Conservation (phyloP, 2,113 vertebrate genomes). For the Albula goreensis region DNA sequence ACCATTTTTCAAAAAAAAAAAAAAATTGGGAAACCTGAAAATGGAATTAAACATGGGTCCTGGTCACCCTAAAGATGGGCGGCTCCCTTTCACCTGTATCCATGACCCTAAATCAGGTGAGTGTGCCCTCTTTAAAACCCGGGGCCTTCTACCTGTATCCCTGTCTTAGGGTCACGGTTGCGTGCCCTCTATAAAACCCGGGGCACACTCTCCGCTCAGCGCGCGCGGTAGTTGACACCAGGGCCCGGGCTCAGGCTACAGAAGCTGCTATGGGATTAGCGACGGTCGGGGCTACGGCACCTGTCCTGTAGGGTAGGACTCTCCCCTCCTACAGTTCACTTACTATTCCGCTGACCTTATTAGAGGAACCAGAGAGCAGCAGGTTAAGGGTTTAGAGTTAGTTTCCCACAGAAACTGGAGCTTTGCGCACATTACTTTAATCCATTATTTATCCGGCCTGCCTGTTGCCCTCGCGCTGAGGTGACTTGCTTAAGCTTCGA, state of each 20-base stretch:
- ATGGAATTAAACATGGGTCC: too few relatives aligned
- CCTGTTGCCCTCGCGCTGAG: not conserved
- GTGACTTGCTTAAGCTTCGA: not conserved
- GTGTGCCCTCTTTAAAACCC: too few relatives aligned
- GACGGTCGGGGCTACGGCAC: not conserved
- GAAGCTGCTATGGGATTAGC: not conserved
- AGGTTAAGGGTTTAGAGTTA: not conserved
- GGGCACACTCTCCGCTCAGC: too few relatives aligned
- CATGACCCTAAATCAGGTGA: too few relatives aligned
- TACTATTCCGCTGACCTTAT: conserved; percentile 33
- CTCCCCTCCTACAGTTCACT: conserved; percentile 40
- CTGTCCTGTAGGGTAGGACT: not conserved
- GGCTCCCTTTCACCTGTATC: too few relatives aligned
- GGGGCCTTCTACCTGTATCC: too few relatives aligned
- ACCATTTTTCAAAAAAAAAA: too few relatives aligned
- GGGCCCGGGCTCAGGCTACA: not conserved
- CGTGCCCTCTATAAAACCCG: too few relatives aligned
- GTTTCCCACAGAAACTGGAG: not conserved
- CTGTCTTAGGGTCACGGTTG: too few relatives aligned
- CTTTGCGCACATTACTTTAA: not conserved
- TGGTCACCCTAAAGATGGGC: too few relatives aligned
- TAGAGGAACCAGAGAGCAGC: not conserved
- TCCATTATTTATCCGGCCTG: not conserved
- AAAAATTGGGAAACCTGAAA: too few relatives aligned
- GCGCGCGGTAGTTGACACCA: not conserved